A percentile compares a stretch with the other conserved stretches of the same genome.
Evolutionary conservation across 2,113 vertebrate species (phyloP).

Genomic region (Prunella himalayana): DNA sequence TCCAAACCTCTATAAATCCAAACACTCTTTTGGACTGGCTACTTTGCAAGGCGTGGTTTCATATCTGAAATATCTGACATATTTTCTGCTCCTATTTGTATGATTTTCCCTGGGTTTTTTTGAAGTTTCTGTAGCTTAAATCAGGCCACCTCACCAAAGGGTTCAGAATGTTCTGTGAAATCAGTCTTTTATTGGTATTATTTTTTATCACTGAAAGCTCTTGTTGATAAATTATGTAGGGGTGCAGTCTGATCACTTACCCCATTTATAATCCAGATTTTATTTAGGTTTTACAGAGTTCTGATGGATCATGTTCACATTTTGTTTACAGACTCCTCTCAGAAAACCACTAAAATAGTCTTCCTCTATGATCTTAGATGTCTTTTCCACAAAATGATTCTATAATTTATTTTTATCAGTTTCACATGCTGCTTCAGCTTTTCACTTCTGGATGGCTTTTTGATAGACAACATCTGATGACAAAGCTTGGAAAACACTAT

Average conservation of each 20-base stretch:
- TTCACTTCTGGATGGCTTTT: background rate
- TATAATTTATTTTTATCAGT: background rate
- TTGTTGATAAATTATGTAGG: background rate
- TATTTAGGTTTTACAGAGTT: background rate
- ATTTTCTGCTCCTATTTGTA: background rate
- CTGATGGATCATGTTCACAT: background rate
- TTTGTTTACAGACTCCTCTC: background rate
- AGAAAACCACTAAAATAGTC: background rate
- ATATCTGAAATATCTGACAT: background rate
- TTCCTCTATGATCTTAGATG: background rate
- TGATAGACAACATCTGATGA: background rate
- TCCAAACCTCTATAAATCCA: background rate
- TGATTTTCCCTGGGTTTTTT: background rate
- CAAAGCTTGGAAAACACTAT: background rate
- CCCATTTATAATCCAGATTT: background rate
- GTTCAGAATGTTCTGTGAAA: background rate
- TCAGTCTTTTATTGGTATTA: background rate
- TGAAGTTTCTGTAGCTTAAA: background rate
- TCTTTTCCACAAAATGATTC: background rate
- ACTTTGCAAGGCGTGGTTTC: background rate
- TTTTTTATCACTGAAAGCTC: background rate
- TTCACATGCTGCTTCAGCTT: background rate
- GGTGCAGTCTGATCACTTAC: background rate
- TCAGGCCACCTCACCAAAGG: background rate
- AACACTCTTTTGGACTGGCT: background rate